phyloP scores from a whole-genome alignment of 2,113 vertebrate genomes.

The Stigmatopora nigra region DNA sequence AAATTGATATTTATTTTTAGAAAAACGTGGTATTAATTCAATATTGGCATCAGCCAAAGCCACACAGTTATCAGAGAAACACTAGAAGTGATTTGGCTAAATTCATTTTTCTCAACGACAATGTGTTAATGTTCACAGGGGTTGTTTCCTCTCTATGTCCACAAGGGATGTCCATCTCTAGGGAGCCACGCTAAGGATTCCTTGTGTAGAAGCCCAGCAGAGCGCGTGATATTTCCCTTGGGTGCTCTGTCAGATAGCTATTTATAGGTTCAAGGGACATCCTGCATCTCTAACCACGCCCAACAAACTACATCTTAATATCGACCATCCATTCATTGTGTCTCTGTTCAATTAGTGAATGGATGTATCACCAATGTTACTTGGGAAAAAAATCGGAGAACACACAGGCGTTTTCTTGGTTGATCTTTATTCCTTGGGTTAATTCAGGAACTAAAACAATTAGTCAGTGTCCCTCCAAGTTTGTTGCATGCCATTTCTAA shows the following conservation, averaged over 20 bases:
- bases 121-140: constrained; percentile 23
- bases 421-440: too few relatives aligned
- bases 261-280: constrained; percentile 68
- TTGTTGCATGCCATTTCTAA: not conserved
- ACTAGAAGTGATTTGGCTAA: constrained; percentile 7
- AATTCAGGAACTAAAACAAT: too few relatives aligned
- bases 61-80: not conserved
- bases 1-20: too few relatives aligned
- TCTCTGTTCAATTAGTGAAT: constrained; percentile 7
- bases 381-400: too few relatives aligned
- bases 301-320: constrained; percentile 31
- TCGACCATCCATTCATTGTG: constrained; percentile 34
- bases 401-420: too few relatives aligned
- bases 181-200: constrained; percentile 49
- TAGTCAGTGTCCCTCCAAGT: too few relatives aligned
- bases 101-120: constrained; percentile 12
- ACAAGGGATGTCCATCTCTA: constrained; percentile 42
- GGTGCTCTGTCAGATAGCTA: constrained; percentile 54
- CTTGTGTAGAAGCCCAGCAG: constrained; percentile 47
- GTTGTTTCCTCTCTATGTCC: constrained; percentile 34
- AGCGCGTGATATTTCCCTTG: constrained; percentile 61
- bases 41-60: not conserved
- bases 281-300: constrained; percentile 30
- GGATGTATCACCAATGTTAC: too few relatives aligned
- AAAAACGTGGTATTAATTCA: too few relatives aligned